Base-by-base conservation (phyloP, 2,888 invertebrate genomes). In the Alentia gelatinosa region DNA sequence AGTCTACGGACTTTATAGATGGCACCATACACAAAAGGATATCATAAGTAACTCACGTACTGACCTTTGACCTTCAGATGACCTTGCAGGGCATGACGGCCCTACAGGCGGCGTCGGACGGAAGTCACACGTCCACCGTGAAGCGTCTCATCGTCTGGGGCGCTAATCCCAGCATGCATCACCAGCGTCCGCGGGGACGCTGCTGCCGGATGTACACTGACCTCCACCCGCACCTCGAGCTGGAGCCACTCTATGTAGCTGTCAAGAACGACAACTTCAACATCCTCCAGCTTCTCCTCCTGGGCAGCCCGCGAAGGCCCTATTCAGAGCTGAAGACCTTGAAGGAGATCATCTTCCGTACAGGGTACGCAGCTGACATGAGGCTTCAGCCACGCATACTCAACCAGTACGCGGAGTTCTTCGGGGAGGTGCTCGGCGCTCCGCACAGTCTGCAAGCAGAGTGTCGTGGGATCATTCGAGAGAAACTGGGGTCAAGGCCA, bases 161-260 rank as follows among this genome's bases (percentile, higher is more conserved):
- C 42, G 95, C 95, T 93, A 94, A 95, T 93, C 94, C 95, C 12
- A 93, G 94, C 15, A 94, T 94, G 15, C 68, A 93, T 93, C 93
- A 94, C 68, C 93, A 93, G 89, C 92, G 94, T 39, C 93, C 91
- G 30, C 92, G 93, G 4, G 90, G 94, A 9, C 93, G 93, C 42
- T 96, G 96, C 89, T 96, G 95, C 91, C 90, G 94, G 4, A 90
- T 92, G 15, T 94, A 95, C 92, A 94, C 94, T n/a, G 96, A 96
- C 92, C 39, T 92, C 1, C 95, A 95, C 91, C 95, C 96, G 1
- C 95, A 95, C 92, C 94, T 95, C 90, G 95, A 94, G 90, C 93
- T 95, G 86, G 95, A 95, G 91, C 96, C 96, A 3, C 90, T 96
- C 42, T 95, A 95, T 91, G 92, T 94, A 63, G 94, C 95, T 42